Evolutionary conservation across 2,888 invertebrate species (phyloP).

Genomic region (Acrobasis consociella): DNA sequence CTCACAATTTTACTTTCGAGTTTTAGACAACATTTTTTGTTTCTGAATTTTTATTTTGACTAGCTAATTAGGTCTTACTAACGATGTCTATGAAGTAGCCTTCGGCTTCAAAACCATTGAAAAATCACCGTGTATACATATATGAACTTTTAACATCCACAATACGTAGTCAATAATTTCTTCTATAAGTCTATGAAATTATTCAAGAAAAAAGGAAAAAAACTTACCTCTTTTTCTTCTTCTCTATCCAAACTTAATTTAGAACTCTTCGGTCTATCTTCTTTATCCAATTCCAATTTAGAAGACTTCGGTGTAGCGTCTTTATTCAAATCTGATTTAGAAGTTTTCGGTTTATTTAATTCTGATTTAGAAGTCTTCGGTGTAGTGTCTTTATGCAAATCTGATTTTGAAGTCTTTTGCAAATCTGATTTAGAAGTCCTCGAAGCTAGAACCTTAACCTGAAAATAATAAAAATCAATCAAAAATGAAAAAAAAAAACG

Average conservation of each 20-base stretch:
- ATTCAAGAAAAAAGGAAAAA: background rate
- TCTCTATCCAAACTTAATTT: constrained; percentile 20
- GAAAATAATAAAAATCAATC: constrained; percentile 9
- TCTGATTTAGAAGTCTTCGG: background rate
- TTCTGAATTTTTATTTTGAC: no score
- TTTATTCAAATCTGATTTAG: constrained; percentile 13
- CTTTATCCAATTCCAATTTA: constrained; percentile 17
- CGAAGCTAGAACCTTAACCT: constrained; percentile 28
- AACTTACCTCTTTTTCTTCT: constrained; percentile 35
- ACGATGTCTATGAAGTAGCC: no score
- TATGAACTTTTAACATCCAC: no score
- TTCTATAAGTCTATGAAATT: background rate
- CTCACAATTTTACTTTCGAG: no score
- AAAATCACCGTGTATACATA: no score
- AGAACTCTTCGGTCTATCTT: no score
- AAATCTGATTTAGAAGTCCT: background rate
- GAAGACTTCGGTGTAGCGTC: no score
- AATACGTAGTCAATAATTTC: no score
- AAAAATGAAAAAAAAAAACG: background rate
- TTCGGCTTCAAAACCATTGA: no score
- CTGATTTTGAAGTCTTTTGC: constrained; percentile 11
- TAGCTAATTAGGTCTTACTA: no score
- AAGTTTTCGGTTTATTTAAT: constrained; percentile 21
- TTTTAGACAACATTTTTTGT: no score
- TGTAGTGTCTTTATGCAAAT: constrained; percentile 19